These are phyloP conservation scores for Prorops nasuta DNA, from an alignment of 1,140 invertebrate genomes.

Conservation along the genomic window DNA sequence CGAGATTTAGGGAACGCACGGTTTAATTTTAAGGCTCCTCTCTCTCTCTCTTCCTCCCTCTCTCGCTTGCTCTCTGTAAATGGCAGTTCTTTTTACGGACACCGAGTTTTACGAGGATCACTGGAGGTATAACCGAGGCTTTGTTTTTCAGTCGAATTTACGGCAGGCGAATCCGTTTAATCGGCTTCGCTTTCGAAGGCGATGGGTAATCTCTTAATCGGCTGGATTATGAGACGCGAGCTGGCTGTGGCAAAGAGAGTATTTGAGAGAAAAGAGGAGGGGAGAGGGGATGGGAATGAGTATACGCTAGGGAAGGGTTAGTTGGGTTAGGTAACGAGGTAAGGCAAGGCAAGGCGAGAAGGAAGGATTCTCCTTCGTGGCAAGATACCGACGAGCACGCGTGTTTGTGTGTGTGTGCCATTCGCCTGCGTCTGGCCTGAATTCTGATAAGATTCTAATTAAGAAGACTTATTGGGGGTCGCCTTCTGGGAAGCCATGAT, in stretches of 20 bases:
- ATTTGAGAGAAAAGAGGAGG: background rate
- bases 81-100: too few species aligned
- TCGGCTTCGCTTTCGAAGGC: slow-evolving; percentile 10
- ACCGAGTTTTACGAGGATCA: too few species aligned
- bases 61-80: background rate
- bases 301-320: too few species aligned
- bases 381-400: background rate
- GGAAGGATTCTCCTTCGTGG: too few species aligned
- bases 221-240: background rate
- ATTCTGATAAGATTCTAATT: slow-evolving; percentile 36
- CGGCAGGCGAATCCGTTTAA: background rate
- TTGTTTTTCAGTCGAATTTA: background rate
- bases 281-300: too few species aligned
- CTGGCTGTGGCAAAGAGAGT: slow-evolving; percentile 10
- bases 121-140: too few species aligned
- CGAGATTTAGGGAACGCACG: too few species aligned
- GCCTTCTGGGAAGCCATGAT: slow-evolving; percentile 21
- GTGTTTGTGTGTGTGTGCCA: background rate
- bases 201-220: slow-evolving; percentile 26
- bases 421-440: slow-evolving; percentile 17
- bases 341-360: too few species aligned
- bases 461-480: slow-evolving; percentile 27
- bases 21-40: too few species aligned
- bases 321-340: too few species aligned
- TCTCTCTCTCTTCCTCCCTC: background rate